Evolutionary conservation across 2,113 vertebrate genomes (phyloP).

Genomic region (Monopterus albus): DNA sequence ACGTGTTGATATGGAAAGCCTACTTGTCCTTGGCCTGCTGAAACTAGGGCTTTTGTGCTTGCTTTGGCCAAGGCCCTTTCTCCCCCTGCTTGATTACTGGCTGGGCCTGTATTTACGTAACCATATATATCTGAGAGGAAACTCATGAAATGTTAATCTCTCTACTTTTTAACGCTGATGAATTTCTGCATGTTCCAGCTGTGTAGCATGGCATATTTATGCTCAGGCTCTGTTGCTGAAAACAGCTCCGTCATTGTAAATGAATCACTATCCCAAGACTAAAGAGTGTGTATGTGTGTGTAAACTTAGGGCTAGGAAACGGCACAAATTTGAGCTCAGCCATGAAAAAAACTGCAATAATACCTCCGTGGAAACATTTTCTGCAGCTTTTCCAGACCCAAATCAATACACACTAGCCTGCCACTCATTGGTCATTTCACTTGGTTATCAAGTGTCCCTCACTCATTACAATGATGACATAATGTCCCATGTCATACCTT

Average conservation of each 20-base stretch:
- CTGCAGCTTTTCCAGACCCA: constrained; percentile 11
- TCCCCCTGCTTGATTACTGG: constrained; percentile 69
- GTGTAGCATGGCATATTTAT: constrained; percentile 79
- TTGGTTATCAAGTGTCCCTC: constrained; percentile 40
- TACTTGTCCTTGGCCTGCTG: constrained; percentile 66
- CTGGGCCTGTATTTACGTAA: constrained; percentile 75
- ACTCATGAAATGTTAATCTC: constrained; percentile 80
- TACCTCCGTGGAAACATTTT: constrained; percentile 20
- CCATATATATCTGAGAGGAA: constrained; percentile 81
- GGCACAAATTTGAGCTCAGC: constrained; percentile 53
- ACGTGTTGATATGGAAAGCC: constrained; percentile 71
- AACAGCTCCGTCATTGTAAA: constrained; percentile 79
- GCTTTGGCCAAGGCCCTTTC: constrained; percentile 69
- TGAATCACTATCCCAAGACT: constrained; percentile 68
- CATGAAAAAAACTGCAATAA: constrained; percentile 43
- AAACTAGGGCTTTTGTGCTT: constrained; percentile 79
- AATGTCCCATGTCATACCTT: constrained; percentile 60
- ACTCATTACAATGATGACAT: constrained; percentile 58
- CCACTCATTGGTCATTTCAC: constrained; percentile 37
- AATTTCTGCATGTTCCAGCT: constrained; percentile 82
- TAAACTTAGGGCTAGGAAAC: constrained; percentile 56
- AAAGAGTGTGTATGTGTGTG: constrained; percentile 47
- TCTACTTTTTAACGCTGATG: constrained; percentile 79
- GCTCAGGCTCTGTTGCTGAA: constrained; percentile 69
- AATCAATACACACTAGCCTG: background rate